Conservation (phyloP, 2,113 vertebrate species). For the Nyctereutes procyonoides region DNA sequence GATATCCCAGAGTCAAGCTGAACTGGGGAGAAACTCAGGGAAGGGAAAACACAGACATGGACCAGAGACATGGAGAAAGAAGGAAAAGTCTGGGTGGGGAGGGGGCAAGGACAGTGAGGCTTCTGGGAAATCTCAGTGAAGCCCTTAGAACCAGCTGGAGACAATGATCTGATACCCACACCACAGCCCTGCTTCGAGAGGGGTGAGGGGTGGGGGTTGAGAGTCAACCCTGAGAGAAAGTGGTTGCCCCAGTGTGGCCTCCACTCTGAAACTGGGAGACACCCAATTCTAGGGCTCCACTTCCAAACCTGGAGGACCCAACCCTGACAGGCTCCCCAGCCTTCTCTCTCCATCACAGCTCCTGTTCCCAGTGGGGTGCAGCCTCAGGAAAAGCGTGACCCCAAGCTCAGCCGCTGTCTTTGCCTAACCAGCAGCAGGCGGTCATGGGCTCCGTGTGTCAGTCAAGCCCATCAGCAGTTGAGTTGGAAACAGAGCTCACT, state of each 20-base stretch:
- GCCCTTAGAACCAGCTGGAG: neutral
- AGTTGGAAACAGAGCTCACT: neutral
- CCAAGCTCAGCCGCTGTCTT: neutral
- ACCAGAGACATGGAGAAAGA: neutral
- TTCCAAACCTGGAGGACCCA: neutral
- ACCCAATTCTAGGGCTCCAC: neutral
- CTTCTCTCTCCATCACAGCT: neutral
- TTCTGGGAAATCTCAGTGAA: neutral
- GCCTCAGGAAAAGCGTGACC: neutral
- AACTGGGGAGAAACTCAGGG: neutral
- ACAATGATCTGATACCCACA: neutral
- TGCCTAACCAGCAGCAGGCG: neutral
- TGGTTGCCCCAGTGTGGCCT: neutral
- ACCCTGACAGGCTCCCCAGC: neutral
- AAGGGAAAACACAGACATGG: neutral
- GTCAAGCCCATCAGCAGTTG: neutral
- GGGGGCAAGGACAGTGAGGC: fast-evolving
- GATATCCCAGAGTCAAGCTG: too few relatives aligned
- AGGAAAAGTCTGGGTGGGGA: neutral
- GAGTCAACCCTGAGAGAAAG: neutral
- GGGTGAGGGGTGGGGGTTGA: fast-evolving
- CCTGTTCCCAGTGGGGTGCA: neutral
- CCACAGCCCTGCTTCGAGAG: neutral
- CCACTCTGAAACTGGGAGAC: neutral
- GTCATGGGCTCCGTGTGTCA: fast-evolving